Evolutionary conservation across 1,140 invertebrate genomes (phyloP), one percentile per base, ranked within the genome.

Genomic region (Pseudomyrmex gracilis): DNA sequence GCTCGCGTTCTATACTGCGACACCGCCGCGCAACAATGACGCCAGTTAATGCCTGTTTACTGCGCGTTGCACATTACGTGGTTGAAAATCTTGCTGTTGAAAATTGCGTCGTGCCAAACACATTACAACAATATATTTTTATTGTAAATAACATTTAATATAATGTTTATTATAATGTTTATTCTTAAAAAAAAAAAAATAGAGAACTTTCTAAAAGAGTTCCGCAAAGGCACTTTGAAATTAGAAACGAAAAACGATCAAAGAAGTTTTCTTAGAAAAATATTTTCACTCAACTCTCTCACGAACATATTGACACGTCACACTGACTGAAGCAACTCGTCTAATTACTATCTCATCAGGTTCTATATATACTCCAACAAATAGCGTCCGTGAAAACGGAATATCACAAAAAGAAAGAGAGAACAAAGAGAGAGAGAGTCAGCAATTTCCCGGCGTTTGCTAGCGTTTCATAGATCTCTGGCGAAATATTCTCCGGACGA

Each of bases 11-110:
- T 85, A 83, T 85, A 83, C 73, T 61, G 58, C 60, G 84, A 82
- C 77, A 85, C 71, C 51, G 34, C 55, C 12, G 51, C 49, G 73
- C 67, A 60, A 88, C 77, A 82, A 83, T 60, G 67, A 83, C 51
- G 83, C 22, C 83, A 73, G 85, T 88, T 88, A 88, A 88, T 87
- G 85, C 68, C 83, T 22, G 55, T 55, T 22, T 64, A 45, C 43
- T 2, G 8, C 43, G 43, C 20, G 58, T 15, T 34, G 70, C 9
- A 13, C 47, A 61, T 8, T 53, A 2, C 10, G 8, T 17, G 47
- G 55, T 64, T 24, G 73, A 15, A 15, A 77, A 67, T 53, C n/a
- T 24, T 13, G 15, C 49, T 63, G 13, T 51, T 34, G 34, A 34
- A 34, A 34, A 34, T 34, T 34, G 34, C 7, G 34, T 34, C 34